Base-by-base conservation (phyloP, 1,140 invertebrate species). In the Nasonia longicornis region DNA sequence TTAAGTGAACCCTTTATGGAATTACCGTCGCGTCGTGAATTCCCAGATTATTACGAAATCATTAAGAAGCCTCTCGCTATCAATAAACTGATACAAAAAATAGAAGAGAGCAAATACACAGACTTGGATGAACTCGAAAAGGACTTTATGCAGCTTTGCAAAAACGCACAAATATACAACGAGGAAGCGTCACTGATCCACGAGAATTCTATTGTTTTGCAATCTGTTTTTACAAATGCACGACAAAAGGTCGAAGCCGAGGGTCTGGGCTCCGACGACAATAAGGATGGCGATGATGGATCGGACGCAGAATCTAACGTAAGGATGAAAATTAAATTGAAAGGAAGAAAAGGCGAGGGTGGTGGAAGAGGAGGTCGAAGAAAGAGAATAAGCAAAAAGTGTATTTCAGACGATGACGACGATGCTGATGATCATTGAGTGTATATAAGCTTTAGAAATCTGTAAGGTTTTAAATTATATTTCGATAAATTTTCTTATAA, bases 31-130 rank as follows among this genome's bases (percentile, higher is more conserved):
- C 93, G 95, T 71, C 94, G 96, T 85, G 96, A 98, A 85, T 91
- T 99, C 69, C 98, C 98, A 0, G 98, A 99, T 90, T 99, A 99
- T 90, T 99, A 99, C 89, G 97, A 99, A 86, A 94, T 99, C 20
- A 99, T 99, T 84, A 97, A 97, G 85, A 97, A 97, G 87, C 98
- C 98, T 2, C 93, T 99, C 71, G 98, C 99, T 87, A 98, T 99
- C 79, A 97, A 96, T 87, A 98, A 98, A 89, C 97, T 99, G 66
- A 90, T 96, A 83, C 93, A 94, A 77, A 93, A 96, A 84, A 96
- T 97, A 85, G 96, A 97, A 82, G 96, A 97, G 86, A 93, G 94
- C 87, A 96, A 96, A 93, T 98, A 98, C 88, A 91, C 92, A 14
- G 96, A 95, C 84, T 92, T 99, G 83, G 95, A 96, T 83, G 97